A percentile compares a stretch with the other conserved stretches of the same genome.
phyloP scores from a whole-genome alignment of 2,888 invertebrate genomes.

The Portevinia maculata region DNA sequence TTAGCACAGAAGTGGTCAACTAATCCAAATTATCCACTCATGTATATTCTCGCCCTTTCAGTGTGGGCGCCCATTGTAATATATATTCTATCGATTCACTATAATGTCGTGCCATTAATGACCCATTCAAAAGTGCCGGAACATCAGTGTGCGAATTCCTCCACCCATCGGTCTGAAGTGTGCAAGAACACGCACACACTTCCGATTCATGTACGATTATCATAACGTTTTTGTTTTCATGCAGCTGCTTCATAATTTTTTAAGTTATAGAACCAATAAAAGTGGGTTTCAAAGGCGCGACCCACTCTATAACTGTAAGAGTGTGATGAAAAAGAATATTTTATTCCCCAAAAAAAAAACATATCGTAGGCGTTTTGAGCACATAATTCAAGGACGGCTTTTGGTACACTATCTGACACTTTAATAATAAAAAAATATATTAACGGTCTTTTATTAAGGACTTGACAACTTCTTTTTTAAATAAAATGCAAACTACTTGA shows the following conservation, averaged over 20 bases:
- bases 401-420: conserved; percentile 29
- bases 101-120: conserved; percentile 36
- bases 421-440: too few relatives aligned
- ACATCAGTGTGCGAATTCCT: conserved; percentile 10
- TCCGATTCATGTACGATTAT: conserved; percentile 25
- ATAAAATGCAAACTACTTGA: too few relatives aligned
- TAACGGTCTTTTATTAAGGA: too few relatives aligned
- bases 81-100: conserved; percentile 42
- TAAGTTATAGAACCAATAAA: conserved; percentile 4
- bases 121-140: conserved; percentile 51
- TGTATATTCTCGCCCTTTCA: conserved; percentile 9
- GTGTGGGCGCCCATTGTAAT: conserved; percentile 18
- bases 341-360: neutral
- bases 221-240: conserved; percentile 32
- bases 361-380: conserved; percentile 10
- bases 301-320: conserved; percentile 15
- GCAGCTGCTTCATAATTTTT: conserved; percentile 35
- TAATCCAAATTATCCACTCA: conserved; percentile 47
- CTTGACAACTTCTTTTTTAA: too few relatives aligned
- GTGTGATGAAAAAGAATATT: conserved; percentile 23
- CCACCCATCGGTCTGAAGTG: neutral
- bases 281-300: neutral
- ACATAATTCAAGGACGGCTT: conserved; percentile 22
- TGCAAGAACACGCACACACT: conserved; percentile 15
- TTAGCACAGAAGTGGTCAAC: conserved; percentile 48